Evolutionary conservation across 2,797 vertebrate genomes (phyloP).

Genomic region (Chloroceryle amazona): DNA sequence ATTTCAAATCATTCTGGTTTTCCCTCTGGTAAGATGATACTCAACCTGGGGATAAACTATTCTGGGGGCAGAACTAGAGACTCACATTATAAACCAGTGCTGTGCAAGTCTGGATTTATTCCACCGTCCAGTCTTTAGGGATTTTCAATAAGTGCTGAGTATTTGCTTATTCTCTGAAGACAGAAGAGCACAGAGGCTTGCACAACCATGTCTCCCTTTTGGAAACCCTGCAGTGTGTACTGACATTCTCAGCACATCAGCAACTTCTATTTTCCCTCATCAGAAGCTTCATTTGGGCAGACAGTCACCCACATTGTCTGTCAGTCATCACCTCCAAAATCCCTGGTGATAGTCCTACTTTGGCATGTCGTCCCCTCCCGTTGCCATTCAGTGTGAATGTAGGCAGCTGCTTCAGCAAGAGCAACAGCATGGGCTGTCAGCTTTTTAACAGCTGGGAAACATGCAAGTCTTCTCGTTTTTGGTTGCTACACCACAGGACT

Average conservation of each 20-base stretch:
- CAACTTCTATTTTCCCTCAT: neutral
- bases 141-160: neutral
- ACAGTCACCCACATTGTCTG: neutral
- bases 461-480: neutral
- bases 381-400: neutral
- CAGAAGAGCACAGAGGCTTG: neutral
- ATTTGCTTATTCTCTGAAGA: neutral
- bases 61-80: neutral
- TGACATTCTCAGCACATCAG: fast-evolving
- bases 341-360: neutral
- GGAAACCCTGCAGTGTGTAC: neutral
- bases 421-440: neutral
- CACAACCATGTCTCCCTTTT: fast-evolving
- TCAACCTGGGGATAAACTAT: neutral
- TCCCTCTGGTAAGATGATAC: neutral
- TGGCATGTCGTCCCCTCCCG: fast-evolving
- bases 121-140: neutral
- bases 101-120: neutral
- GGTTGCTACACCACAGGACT: neutral
- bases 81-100: neutral
- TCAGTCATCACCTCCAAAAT: neutral
- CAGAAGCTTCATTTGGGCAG: neutral
- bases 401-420: neutral
- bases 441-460: neutral
- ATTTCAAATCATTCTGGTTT: neutral